A percentile compares a stretch with the other conserved stretches of the same genome.
These are phyloP conservation scores for Camelus dromedarius DNA, from an alignment of 2,113 vertebrate genomes.

Conservation along the genomic window DNA sequence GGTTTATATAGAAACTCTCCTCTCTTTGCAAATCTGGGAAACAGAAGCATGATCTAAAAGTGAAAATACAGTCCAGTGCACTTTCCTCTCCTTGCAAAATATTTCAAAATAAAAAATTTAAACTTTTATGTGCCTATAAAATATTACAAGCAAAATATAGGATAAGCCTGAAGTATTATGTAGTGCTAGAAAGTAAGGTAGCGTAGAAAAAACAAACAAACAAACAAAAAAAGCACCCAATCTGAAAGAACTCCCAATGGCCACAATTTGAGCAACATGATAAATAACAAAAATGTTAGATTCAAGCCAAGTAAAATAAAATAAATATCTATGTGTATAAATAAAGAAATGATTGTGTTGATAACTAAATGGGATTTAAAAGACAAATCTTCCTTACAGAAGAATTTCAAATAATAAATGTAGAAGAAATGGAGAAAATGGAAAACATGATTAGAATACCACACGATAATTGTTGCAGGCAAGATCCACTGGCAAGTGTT, in stretches of 20 bases:
- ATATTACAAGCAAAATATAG: neutral
- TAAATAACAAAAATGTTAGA: neutral
- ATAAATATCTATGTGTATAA: neutral
- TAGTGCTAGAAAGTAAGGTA: neutral
- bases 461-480: neutral
- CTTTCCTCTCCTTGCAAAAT: neutral
- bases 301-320: neutral
- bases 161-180: neutral
- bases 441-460: neutral
- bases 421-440: neutral
- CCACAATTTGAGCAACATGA: neutral
- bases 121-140: neutral
- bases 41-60: neutral
- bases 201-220: neutral
- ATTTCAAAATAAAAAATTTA: neutral
- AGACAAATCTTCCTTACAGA: neutral
- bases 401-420: neutral
- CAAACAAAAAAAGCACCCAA: neutral
- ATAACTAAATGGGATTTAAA: conserved; percentile 21
- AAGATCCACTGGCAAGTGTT: neutral
- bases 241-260: neutral
- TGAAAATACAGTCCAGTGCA: neutral
- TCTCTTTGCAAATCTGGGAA: neutral
- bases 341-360: neutral
- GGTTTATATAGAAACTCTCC: neutral